A percentile compares a stretch with the other conserved stretches of the same genome.
phyloP scores from a whole-genome alignment of 2,113 vertebrate species.

The Percopsis transmontana region DNA sequence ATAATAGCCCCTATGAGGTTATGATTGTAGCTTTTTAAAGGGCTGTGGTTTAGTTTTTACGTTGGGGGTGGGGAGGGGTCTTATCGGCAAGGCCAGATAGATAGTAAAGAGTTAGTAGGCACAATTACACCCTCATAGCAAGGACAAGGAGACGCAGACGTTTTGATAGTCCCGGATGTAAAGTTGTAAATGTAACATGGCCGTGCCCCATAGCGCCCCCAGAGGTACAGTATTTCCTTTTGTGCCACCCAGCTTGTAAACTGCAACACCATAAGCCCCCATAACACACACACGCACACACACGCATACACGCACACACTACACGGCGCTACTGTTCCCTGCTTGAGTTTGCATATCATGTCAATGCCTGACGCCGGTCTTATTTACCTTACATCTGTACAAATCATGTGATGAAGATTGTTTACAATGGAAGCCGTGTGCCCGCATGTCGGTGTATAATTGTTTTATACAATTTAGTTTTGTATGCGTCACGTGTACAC shows the following conservation, averaged over 20 bases:
- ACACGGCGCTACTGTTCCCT: too few species aligned
- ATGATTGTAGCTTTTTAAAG: slow-evolving; percentile 55
- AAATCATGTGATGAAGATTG: slow-evolving; percentile 31
- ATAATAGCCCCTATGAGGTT: slow-evolving; percentile 52
- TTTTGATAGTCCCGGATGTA: slow-evolving; percentile 32
- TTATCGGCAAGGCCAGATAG: slow-evolving; percentile 55
- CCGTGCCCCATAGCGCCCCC: slow-evolving; percentile 25
- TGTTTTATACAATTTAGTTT: too few species aligned
- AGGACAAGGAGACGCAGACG: slow-evolving; percentile 55
- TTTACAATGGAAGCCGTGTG: slow-evolving; percentile 12
- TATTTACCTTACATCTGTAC: slow-evolving; percentile 11
- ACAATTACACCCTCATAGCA: slow-evolving; percentile 64
- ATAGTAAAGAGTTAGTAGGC: slow-evolving; percentile 60
- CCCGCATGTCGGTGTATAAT: slow-evolving; percentile 16
- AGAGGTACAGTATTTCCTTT: slow-evolving; percentile 2
- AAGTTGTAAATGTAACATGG: slow-evolving; percentile 61
- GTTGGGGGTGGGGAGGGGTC: slow-evolving; percentile 28
- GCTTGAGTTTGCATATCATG: too few species aligned
- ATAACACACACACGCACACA: too few species aligned
- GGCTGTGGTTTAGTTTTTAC: slow-evolving; percentile 28
- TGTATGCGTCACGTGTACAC: too few species aligned
- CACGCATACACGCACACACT: too few species aligned
- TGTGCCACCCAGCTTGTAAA: slow-evolving; percentile 37
- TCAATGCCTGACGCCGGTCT: slow-evolving; percentile 1
- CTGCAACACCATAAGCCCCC: too few species aligned